Evolutionary conservation across 2,888 invertebrate genomes (phyloP), one percentile per base, ranked within the genome.

Genomic region (Aporophyla nigra): DNA sequence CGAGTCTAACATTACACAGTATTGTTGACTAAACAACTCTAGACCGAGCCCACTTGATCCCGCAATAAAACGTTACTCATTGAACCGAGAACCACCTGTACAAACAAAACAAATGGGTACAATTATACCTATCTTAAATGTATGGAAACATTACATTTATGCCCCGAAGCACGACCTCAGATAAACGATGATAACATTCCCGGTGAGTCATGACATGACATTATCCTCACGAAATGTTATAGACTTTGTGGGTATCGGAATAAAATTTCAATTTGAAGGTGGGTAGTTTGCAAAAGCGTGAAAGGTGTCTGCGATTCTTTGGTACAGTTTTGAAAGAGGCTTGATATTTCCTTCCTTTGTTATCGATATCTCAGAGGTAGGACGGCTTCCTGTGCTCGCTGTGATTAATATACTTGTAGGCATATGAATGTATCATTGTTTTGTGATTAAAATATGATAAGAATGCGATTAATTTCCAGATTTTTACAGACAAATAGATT

Each of bases 341-440:
- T 77, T 83, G 74, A 83, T 73, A 83, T 86, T 83, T 86, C 79
- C 84, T 86, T 84, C 80, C 84, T 83, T 51, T 49, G 33, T 78
- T 76, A 71, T 76, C 74, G 67, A 63, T 73, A 62, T 75, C 70
- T 73, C 63, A 63, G 27, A 67, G 51, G 16, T 77, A 63, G 14
- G 56, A 59, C n/a, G 16, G 68, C 66, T 58, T 62, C 62, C 61
- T 66, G 66, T 76, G 43, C 51, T 43, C 33, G n/a, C 40, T 40
- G 24, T 58, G 54, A 56, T 40, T 46, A 56, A 49, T 56, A 1
- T 27, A 51, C 24, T 43, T 49, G 14, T 56, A 40, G 49, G 14
- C 49, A 24, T 40, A 24, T 24, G 2, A 58, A 72, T 33, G 5
- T 74, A 74, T 74, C 51, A 67, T 67, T 67, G 51, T 59, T 12